Percentiles rank a stretch among this genome's conserved stretches.
Conservation (phyloP, 2,113 vertebrate genomes). For the Mastomys coucha region DNA sequence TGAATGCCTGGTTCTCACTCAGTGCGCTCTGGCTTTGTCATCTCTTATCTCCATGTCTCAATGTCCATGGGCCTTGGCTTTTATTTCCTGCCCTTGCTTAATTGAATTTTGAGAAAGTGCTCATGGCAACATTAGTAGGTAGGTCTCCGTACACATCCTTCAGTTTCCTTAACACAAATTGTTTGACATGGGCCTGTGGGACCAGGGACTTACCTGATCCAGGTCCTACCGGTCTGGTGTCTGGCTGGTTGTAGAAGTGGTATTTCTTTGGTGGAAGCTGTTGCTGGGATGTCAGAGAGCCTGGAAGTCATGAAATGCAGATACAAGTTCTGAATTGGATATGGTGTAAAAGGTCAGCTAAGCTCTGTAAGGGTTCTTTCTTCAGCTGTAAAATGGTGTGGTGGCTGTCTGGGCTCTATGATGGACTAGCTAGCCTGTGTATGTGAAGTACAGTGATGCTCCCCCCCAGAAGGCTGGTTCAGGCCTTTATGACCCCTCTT, state of each 20-base stretch:
- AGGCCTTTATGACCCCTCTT: not conserved
- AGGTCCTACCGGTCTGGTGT: not conserved
- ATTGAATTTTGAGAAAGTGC: not conserved
- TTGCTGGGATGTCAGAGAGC: not conserved
- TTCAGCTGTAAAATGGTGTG: not conserved
- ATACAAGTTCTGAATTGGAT: not conserved
- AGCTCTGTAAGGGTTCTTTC: not conserved
- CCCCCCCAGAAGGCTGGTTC: no score
- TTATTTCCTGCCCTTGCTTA: not conserved
- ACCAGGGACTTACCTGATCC: no score
- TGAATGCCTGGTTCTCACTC: not conserved
- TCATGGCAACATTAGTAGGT: not conserved
- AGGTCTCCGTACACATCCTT: not conserved
- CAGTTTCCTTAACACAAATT: not conserved
- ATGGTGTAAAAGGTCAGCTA: not conserved
- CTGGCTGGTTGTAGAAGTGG: not conserved
- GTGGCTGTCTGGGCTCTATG: not conserved
- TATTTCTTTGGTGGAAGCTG: not conserved
- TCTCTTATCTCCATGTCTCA: constrained; percentile 42
- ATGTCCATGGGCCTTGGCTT: not conserved
- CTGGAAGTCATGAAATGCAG: not conserved
- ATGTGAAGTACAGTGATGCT: fast-evolving
- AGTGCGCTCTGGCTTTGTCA: not conserved
- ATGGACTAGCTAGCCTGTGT: fast-evolving
- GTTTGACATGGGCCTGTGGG: not conserved